A percentile compares a stretch with the other conserved stretches of the same genome.
phyloP scores from a whole-genome alignment of 2,113 vertebrate genomes.

The Platanista minor region DNA sequence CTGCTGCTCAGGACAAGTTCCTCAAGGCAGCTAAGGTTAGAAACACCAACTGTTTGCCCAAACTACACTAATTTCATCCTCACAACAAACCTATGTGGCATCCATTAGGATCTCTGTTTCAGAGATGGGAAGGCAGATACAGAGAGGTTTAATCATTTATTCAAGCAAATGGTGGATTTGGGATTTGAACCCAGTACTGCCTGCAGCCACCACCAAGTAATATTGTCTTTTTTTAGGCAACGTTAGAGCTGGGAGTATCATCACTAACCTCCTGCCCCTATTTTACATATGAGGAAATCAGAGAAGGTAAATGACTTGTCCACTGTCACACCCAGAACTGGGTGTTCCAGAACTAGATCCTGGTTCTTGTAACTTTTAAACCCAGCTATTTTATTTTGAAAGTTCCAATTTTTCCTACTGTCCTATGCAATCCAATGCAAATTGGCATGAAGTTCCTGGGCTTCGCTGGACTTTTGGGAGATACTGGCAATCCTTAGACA shows the following conservation, averaged over 20 bases:
- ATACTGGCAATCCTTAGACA: neutral
- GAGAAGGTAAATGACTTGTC: neutral
- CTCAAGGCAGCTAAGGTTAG: neutral
- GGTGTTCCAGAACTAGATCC: neutral
- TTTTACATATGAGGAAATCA: neutral
- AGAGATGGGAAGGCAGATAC: neutral
- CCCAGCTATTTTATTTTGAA: neutral
- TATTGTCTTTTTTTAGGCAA: neutral
- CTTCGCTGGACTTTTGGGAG: neutral
- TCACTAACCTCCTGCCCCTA: neutral
- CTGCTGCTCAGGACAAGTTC: neutral
- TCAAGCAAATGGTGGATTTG: neutral
- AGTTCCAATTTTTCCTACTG: conserved; percentile 3
- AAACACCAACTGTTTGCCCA: neutral
- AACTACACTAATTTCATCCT: neutral
- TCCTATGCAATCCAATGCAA: conserved; percentile 20
- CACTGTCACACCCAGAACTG: neutral
- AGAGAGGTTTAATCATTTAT: neutral
- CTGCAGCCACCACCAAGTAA: neutral
- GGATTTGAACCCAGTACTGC: neutral
- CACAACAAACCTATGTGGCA: neutral
- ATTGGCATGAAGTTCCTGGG: neutral
- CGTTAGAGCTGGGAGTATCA: neutral
- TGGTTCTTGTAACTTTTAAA: neutral
- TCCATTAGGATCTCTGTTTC: neutral